Conservation (phyloP, 1,140 invertebrate genomes). For the Vanessa atalanta region DNA sequence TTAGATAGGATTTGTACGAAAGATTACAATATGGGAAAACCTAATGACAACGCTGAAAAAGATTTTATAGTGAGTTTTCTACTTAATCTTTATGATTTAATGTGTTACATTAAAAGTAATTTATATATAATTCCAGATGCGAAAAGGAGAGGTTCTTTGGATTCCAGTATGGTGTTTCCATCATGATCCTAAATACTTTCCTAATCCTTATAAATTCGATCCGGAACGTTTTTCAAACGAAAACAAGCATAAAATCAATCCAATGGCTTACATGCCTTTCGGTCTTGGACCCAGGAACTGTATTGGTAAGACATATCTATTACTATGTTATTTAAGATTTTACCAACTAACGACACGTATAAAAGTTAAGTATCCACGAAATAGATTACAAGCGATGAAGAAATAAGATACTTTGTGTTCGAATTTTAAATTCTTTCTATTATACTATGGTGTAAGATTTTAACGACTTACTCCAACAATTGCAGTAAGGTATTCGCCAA, state of each 20-base stretch:
- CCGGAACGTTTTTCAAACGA: constrained; percentile 82
- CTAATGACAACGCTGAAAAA: constrained; percentile 42
- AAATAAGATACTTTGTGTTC: too few species aligned
- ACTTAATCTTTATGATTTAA: neutral
- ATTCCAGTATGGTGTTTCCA: constrained; percentile 34
- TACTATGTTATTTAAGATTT: neutral
- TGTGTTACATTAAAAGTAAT: neutral
- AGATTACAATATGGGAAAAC: constrained; percentile 75
- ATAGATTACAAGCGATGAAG: too few species aligned
- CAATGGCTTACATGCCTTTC: constrained; percentile 82
- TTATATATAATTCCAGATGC: constrained; percentile 12
- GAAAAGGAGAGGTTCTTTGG: constrained; percentile 20
- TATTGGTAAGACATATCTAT: constrained; percentile 65
- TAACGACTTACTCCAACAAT: too few species aligned
- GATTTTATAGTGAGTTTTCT: constrained; percentile 50
- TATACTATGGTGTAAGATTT: too few species aligned
- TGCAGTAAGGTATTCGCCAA: too few species aligned
- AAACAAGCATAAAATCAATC: constrained; percentile 76
- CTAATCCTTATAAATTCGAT: constrained; percentile 81
- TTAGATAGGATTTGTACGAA: constrained; percentile 80
- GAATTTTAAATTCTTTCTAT: too few species aligned
- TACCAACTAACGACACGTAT: neutral
- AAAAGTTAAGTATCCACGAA: too few species aligned
- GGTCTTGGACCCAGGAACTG: constrained; percentile 84
- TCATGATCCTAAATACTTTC: constrained; percentile 65